Evolutionary conservation across 1,140 invertebrate species (phyloP).

Genomic region (Melanaphis sacchari): DNA sequence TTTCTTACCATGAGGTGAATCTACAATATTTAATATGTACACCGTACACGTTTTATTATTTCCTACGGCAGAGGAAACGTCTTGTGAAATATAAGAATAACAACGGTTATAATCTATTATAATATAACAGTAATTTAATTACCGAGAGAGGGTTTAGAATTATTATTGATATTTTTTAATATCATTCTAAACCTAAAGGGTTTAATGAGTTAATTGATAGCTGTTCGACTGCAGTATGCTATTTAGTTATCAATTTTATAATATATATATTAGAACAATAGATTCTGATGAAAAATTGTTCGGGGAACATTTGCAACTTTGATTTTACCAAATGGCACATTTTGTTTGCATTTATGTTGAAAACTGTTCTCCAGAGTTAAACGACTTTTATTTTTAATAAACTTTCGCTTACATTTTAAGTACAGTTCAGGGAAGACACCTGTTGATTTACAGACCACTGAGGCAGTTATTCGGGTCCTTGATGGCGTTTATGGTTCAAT

Average conservation of each 20-base stretch:
- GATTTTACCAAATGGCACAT: neutral
- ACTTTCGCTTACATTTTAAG: constrained; percentile 21
- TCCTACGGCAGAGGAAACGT: neutral
- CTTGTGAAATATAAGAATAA: neutral
- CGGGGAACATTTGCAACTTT: neutral
- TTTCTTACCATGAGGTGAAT: neutral
- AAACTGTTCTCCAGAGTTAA: neutral
- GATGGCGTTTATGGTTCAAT: constrained; percentile 29
- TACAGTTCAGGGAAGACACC: constrained; percentile 12
- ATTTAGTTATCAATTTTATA: too few species aligned
- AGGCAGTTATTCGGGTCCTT: neutral
- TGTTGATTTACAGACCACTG: constrained; percentile 36
- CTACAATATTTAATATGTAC: neutral
- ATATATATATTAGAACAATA: neutral
- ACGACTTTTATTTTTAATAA: constrained; percentile 23
- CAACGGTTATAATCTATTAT: neutral
- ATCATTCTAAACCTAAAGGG: too few species aligned
- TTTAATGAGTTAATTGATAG: neutral
- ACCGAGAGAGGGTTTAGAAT: neutral
- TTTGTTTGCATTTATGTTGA: neutral
- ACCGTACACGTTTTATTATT: neutral
- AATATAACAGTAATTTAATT: neutral
- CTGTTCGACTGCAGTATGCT: neutral
- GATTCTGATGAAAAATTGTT: neutral
- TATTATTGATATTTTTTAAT: neutral